Percentiles rank a stretch among this genome's conserved stretches.
Conservation (phyloP, 2,797 vertebrate species). For the Danio tinwini region DNA sequence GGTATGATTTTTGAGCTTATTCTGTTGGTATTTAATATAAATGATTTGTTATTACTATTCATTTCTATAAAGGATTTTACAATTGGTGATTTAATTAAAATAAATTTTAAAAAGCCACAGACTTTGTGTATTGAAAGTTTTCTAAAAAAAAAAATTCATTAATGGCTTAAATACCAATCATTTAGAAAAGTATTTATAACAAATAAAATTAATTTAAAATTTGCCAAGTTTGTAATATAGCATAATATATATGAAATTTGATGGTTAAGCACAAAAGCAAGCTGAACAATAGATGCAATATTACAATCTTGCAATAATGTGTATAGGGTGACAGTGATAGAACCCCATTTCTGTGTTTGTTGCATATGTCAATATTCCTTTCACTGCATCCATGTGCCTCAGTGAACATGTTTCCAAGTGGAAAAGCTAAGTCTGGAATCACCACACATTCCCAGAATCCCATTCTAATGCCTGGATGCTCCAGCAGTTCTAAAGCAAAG, state of each 20-base stretch:
- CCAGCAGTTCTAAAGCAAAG: slow-evolving; percentile 43
- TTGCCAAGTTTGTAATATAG: no score
- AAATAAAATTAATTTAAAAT: no score
- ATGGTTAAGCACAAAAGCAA: background rate
- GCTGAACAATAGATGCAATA: background rate
- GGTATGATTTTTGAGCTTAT: no score
- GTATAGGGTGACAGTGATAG: background rate
- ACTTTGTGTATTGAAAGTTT: background rate
- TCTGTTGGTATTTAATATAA: no score
- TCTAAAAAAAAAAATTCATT: no score
- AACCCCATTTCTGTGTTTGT: background rate
- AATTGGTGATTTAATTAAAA: no score
- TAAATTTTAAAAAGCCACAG: no score
- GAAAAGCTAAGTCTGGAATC: slow-evolving; percentile 47
- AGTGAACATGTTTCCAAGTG: slow-evolving; percentile 42
- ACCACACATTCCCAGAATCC: slow-evolving; percentile 35
- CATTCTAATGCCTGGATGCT: slow-evolving; percentile 39
- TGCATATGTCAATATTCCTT: slow-evolving; percentile 12
- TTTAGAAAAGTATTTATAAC: no score
- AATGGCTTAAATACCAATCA: no score
- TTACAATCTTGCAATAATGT: background rate
- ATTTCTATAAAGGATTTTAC: no score
- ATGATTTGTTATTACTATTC: no score
- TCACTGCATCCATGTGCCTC: slow-evolving; percentile 30
- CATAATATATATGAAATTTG: background rate